phyloP scores from a whole-genome alignment of 2,888 invertebrate genomes.

The Gymnosoma rotundatum region DNA sequence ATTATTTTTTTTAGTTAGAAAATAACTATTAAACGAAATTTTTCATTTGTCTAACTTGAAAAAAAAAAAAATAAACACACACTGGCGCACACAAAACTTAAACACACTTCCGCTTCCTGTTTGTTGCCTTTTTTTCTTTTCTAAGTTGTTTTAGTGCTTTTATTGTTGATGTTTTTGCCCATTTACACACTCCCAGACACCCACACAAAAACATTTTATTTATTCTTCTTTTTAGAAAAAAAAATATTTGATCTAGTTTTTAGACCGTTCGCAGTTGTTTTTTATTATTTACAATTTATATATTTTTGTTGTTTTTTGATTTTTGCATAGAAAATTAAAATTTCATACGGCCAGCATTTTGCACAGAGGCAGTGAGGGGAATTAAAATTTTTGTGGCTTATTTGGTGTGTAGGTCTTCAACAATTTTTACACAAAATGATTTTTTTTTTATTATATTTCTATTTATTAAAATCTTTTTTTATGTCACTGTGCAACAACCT shows the following conservation, averaged over 20 bases:
- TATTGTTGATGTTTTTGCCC: constrained; percentile 72
- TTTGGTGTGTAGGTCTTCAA: constrained; percentile 29
- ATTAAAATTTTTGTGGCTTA: neutral
- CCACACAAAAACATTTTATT: constrained; percentile 5
- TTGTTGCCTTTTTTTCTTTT: constrained; percentile 69
- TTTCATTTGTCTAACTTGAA: constrained; percentile 30
- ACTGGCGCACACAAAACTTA: constrained; percentile 31
- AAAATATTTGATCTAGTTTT: constrained; percentile 67
- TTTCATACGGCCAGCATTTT: constrained; percentile 5
- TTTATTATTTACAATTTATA: constrained; percentile 41
- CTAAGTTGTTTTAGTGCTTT: constrained; percentile 49
- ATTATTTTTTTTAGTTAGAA: too few species aligned
- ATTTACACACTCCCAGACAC: neutral
- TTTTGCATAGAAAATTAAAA: constrained; percentile 51
- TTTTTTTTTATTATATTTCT: constrained; percentile 40
- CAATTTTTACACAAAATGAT: constrained; percentile 28
- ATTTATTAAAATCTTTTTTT: constrained; percentile 33
- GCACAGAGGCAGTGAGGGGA: neutral
- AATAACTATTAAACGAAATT: neutral
- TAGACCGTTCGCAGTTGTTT: constrained; percentile 43
- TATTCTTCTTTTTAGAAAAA: constrained; percentile 26
- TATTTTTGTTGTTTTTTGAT: neutral
- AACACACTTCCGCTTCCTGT: constrained; percentile 74
- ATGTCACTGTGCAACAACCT: constrained; percentile 64
- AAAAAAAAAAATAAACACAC: constrained; percentile 6